These are phyloP conservation scores for Rhingia rostrata DNA, from an alignment of 2,888 invertebrate species.

Conservation along the genomic window DNA sequence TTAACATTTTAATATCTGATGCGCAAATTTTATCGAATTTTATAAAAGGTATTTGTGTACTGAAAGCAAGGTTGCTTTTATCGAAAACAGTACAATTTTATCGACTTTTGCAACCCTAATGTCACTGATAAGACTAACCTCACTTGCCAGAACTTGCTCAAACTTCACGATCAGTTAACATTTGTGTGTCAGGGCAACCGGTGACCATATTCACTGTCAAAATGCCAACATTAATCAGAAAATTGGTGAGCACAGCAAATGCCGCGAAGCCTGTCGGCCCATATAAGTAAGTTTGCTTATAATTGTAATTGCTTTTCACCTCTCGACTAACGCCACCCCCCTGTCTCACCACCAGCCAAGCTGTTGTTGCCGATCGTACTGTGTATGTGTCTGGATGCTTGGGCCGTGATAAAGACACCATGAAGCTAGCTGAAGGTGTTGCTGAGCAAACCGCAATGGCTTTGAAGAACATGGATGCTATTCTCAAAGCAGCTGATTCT, in stretches of 20 bases:
- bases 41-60: too few relatives aligned
- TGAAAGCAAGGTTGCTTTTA: too few relatives aligned
- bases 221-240: conserved; percentile 84
- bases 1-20: too few relatives aligned
- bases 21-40: too few relatives aligned
- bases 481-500: conserved; percentile 90
- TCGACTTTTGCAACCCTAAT: too few relatives aligned
- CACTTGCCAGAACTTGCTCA: not conserved
- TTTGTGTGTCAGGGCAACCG: conserved; percentile 1
- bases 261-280: conserved; percentile 91
- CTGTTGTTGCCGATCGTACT: conserved; percentile 91
- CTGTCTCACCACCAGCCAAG: conserved; percentile 87
- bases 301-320: not conserved
- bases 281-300: conserved; percentile 87
- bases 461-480: conserved; percentile 89
- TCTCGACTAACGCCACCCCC: too few relatives aligned
- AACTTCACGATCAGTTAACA: conserved; percentile 42
- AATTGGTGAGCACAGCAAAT: conserved; percentile 86
- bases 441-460: conserved; percentile 90
- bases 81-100: too few relatives aligned
- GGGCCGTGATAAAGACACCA: conserved; percentile 88
- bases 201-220: conserved; percentile 22
- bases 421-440: conserved; percentile 89
- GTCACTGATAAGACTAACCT: conserved; percentile 12
- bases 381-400: conserved; percentile 94